These are phyloP conservation scores for Adelognathus sp. DNA, from an alignment of 2,888 invertebrate species.

Conservation along the genomic window DNA sequence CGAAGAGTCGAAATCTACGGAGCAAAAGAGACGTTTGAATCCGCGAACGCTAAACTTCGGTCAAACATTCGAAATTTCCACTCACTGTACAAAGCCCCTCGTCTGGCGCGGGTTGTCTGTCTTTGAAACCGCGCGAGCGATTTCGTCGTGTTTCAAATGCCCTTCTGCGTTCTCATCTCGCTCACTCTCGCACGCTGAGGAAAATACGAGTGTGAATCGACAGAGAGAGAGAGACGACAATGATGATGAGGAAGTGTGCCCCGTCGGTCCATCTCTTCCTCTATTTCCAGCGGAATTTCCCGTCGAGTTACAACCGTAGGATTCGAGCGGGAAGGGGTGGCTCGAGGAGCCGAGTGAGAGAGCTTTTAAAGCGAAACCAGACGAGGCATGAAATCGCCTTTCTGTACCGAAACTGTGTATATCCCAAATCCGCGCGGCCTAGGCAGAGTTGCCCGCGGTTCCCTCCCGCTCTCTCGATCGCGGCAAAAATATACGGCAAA, in stretches of 20 bases:
- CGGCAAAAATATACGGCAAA: slow-evolving; percentile 42
- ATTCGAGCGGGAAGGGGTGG: background rate
- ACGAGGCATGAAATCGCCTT: slow-evolving; percentile 51
- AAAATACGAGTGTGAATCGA: background rate
- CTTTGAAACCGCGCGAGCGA: slow-evolving; percentile 1
- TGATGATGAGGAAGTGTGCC: slow-evolving; percentile 35
- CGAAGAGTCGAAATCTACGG: background rate
- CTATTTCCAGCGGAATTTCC: slow-evolving; percentile 32
- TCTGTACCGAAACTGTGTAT: slow-evolving; percentile 30
- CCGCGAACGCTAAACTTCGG: slow-evolving; percentile 40
- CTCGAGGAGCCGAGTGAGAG: slow-evolving; percentile 1
- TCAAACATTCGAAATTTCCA: slow-evolving; percentile 58
- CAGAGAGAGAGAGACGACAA: slow-evolving; percentile 23
- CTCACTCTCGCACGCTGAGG: background rate
- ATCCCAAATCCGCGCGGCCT: slow-evolving; percentile 23
- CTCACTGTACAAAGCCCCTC: slow-evolving; percentile 15
- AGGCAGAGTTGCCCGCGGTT: no score
- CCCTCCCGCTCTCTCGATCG: slow-evolving; percentile 43
- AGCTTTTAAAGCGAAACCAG: slow-evolving; percentile 43
- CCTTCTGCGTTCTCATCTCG: background rate
- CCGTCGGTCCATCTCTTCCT: slow-evolving; percentile 42
- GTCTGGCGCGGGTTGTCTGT: slow-evolving; percentile 7
- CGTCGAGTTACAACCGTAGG: background rate
- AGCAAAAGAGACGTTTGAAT: slow-evolving; percentile 10
- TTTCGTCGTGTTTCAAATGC: background rate